Base-by-base conservation (phyloP, 1,140 invertebrate genomes). In the Phocides pigmalion region DNA sequence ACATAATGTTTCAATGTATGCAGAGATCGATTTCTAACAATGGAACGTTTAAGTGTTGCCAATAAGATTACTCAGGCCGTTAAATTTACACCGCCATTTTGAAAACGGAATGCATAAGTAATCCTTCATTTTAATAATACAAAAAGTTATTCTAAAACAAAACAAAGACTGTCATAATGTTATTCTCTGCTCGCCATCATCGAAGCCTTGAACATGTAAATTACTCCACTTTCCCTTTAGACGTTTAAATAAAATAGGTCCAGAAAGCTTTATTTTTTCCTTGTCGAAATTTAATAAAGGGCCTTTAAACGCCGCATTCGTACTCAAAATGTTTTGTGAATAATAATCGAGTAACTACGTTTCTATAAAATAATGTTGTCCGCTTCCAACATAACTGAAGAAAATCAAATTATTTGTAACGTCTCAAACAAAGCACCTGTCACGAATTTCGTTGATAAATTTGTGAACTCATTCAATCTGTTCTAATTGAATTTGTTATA, bases 271-370 rank as follows among this genome's bases (percentile, higher is more conserved):
- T 58, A 58, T 58, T 58, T 58, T 58, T 58, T 58, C 53, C 54
- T 61, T 68, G 66, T 64, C 66, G 64, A 64, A 68, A 64, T 68
- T 68, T 68, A 64, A 68, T 68, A 64, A 59, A 51, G 3, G 37
- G 3, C 35, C 61, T 58, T 35, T 41, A 51, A 49, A 41, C 64
- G 20, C 46, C 41, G 37, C 37, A 19, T 39, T 53, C 62, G 32
- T 61, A 28, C 37, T 37, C 41, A 53, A 63, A 64, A 59, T 69
- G 62, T 69, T 62, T 53, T 59, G 54, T 64, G 66, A 68, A 68
- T 68, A 64, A 64, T 58, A 68, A 68, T 68, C 53, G 63, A 58
- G 53, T 28, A 50, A 35, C 62, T 47, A 41, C 35, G 53, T 35
- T 50, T 17, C 46, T 65, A 50, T 39, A 58, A 28, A 50, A 65